Evolutionary conservation across 2,888 invertebrate genomes (phyloP), one percentile per base, ranked within the genome.

Genomic region (Campoplex nolae): DNA sequence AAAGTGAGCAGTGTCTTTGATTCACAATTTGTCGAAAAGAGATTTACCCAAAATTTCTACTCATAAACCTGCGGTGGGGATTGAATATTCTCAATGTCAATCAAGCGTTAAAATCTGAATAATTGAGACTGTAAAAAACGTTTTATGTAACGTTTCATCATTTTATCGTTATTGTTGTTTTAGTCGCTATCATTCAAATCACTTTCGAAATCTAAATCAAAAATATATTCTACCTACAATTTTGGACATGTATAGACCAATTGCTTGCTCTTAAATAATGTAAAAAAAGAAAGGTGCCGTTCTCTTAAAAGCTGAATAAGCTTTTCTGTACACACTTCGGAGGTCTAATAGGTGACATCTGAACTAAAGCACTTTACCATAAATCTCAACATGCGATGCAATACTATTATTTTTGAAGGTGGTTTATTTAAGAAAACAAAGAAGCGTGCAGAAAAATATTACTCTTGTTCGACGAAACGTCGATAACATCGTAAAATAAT

Each of bases 401-500:
- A 48, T 28, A 71, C 18, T 62, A 45, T 76, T 76, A 62, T 76
- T 65, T 48, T 77, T 48, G 28, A 35, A 28, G 6, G 18, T 18
- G 48, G n/a, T 77, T 77, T 45, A n/a, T 77, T 77, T 45, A 11
- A 42, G 42, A 58, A 62, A 42, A 56, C n/a, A 18, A 18, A 28
- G 35, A 56, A 68, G 75, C 28, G 42, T 45, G 42, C 45, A 32
- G 56, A 70, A 71, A 58, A 81, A 81, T 42, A 68, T 51, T 13
- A 13, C 42, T 51, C 42, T 13, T 8, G 35, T 71, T 51, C 56
- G 28, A 56, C 51, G 71, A 76, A 80, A 56, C 51, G 23, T 74
- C 65, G 65, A 48, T 75, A 58, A 62, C 23, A 77, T 83, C 68
- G 35, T 70, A 56, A 77, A 76, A 70, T 48, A 77, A 23, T 77